Percentiles rank a stretch among this genome's conserved stretches.
Evolutionary conservation across 2,888 invertebrate genomes (phyloP).

Genomic region (Drosophila suboccidentalis): DNA sequence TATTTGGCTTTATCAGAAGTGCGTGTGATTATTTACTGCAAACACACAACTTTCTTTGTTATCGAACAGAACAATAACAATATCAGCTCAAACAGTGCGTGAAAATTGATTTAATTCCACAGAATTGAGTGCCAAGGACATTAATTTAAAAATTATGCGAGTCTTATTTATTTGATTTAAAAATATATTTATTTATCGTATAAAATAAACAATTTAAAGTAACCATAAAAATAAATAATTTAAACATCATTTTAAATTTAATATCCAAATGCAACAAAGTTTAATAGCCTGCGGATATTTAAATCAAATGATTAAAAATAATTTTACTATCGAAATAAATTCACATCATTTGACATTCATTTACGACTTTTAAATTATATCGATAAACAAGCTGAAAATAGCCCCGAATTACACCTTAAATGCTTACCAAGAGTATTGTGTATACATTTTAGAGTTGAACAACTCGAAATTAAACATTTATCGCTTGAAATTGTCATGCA

Average conservation of each 20-base stretch:
- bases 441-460: neutral
- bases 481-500: conserved; percentile 21
- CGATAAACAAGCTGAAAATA: neutral
- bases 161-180: too few species aligned
- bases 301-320: too few species aligned
- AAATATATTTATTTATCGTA: too few species aligned
- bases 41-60: conserved; percentile 1
- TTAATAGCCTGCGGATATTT: too few species aligned
- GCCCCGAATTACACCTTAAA: neutral
- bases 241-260: too few species aligned
- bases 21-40: conserved; percentile 22
- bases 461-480: conserved; percentile 30
- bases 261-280: too few species aligned
- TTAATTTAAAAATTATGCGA: too few species aligned
- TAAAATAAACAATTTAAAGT: too few species aligned
- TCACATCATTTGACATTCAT: neutral
- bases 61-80: conserved; percentile 4
- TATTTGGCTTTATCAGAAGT: conserved; percentile 2
- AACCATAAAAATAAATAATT: too few species aligned
- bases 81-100: conserved; percentile 7
- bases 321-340: too few species aligned
- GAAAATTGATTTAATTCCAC: conserved; percentile 3
- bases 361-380: neutral
- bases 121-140: neutral
- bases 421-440: neutral